These are phyloP conservation scores for Neodiprion pinetum DNA, from an alignment of 1,140 invertebrate genomes.

Conservation along the genomic window DNA sequence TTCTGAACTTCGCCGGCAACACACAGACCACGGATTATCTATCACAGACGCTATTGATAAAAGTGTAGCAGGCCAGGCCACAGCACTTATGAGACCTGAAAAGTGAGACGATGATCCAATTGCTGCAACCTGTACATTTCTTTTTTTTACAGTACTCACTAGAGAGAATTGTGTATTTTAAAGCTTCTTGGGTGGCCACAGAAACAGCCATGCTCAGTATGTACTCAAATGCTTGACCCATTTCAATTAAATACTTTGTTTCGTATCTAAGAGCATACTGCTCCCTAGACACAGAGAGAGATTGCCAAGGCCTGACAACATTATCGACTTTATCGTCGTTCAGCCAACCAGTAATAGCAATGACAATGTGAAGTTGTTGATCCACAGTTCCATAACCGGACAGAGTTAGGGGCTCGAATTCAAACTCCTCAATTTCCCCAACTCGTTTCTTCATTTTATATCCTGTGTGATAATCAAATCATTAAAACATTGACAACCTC, in stretches of 20 bases:
- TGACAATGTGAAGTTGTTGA: constrained; percentile 69
- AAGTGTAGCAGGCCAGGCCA: constrained; percentile 75
- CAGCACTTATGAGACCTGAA: constrained; percentile 70
- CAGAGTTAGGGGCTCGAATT: constrained; percentile 64
- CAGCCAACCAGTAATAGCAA: constrained; percentile 75
- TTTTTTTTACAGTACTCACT: constrained; percentile 51
- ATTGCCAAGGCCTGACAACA: constrained; percentile 68
- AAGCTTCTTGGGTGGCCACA: constrained; percentile 75
- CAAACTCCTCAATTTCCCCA: constrained; percentile 76
- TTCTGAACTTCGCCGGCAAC: constrained; percentile 69
- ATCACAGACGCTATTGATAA: constrained; percentile 71
- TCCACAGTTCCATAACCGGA: constrained; percentile 45
- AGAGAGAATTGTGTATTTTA: constrained; percentile 76
- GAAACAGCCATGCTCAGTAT: constrained; percentile 71
- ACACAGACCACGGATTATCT: constrained; percentile 81
- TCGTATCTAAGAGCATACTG: constrained; percentile 78
- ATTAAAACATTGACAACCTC: neutral
- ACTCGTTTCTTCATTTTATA: constrained; percentile 78
- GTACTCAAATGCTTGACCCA: constrained; percentile 72
- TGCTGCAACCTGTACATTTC: neutral
- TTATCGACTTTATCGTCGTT: constrained; percentile 58
- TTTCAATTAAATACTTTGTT: constrained; percentile 71
- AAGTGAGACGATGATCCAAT: constrained; percentile 17
- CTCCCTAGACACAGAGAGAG: constrained; percentile 68
- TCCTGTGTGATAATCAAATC: constrained; percentile 52